Evolutionary conservation across 2,888 invertebrate genomes (phyloP).

Genomic region (Dryococelus australis): DNA sequence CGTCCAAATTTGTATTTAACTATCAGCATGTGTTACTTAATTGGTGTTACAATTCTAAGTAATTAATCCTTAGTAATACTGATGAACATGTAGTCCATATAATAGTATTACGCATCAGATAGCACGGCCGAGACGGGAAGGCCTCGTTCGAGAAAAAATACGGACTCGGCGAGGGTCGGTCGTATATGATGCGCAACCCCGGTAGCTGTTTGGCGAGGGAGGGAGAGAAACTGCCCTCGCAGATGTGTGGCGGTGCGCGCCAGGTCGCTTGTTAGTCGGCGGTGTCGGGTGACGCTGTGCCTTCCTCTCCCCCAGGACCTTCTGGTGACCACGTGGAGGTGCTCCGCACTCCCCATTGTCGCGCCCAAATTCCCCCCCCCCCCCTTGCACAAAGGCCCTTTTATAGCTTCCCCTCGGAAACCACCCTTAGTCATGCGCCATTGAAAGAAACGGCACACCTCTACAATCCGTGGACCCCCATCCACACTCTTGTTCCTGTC

Average conservation of each 20-base stretch:
- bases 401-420: background rate
- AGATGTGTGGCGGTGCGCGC: background rate
- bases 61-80: too few species aligned
- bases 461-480: background rate
- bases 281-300: background rate
- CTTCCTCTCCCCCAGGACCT: background rate
- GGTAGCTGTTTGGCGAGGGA: background rate
- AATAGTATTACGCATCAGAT: too few species aligned
- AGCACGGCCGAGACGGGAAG: too few species aligned
- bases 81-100: too few species aligned
- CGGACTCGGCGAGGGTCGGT: too few species aligned
- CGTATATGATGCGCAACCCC: too few species aligned
- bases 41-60: too few species aligned
- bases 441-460: background rate
- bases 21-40: too few species aligned
- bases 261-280: background rate
- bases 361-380: background rate
- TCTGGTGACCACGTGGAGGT: conserved; percentile 27
- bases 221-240: background rate
- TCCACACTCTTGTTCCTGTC: background rate
- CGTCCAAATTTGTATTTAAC: too few species aligned
- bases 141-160: too few species aligned
- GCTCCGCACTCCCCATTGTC: background rate
- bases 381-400: background rate
- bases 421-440: conserved; percentile 17